A percentile compares a stretch with the other conserved stretches of the same genome.
These are phyloP conservation scores for Corythornis vintsioides DNA, from an alignment of 2,113 vertebrate species.

Conservation along the genomic window DNA sequence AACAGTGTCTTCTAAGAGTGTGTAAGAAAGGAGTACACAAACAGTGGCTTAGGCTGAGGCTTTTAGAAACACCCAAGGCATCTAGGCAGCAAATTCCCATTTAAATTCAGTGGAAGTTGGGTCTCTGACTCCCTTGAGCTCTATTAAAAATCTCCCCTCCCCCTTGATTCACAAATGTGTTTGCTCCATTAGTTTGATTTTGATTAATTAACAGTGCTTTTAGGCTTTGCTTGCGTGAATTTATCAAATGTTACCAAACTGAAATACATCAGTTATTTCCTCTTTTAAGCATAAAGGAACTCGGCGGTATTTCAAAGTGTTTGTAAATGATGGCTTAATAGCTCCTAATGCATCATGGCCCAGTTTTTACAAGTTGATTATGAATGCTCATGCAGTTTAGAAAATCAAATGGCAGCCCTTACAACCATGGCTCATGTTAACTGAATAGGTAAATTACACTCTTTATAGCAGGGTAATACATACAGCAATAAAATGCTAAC, in stretches of 20 bases:
- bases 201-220: constrained; percentile 69
- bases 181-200: constrained; percentile 66
- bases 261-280: constrained; percentile 66
- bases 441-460: constrained; percentile 47
- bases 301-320: constrained; percentile 30
- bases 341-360: constrained; percentile 61
- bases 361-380: constrained; percentile 65
- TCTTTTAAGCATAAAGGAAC: constrained; percentile 60
- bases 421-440: constrained; percentile 25
- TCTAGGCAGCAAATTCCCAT: constrained; percentile 42
- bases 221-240: constrained; percentile 57
- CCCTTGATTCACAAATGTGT: constrained; percentile 27
- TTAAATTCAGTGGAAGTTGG: constrained; percentile 50
- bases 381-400: constrained; percentile 47
- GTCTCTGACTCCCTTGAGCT: constrained; percentile 34
- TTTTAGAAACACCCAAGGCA: constrained; percentile 35
- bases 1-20: not conserved
- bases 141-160: constrained; percentile 51
- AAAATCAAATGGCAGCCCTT: constrained; percentile 56
- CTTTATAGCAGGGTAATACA: constrained; percentile 27
- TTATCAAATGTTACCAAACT: constrained; percentile 65
- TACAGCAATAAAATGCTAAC: constrained; percentile 9
- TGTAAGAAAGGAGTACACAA: not conserved
- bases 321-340: constrained; percentile 68
- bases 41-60: not conserved